Base-by-base conservation (phyloP, 2,888 invertebrate genomes). In the Eilema caniola region DNA sequence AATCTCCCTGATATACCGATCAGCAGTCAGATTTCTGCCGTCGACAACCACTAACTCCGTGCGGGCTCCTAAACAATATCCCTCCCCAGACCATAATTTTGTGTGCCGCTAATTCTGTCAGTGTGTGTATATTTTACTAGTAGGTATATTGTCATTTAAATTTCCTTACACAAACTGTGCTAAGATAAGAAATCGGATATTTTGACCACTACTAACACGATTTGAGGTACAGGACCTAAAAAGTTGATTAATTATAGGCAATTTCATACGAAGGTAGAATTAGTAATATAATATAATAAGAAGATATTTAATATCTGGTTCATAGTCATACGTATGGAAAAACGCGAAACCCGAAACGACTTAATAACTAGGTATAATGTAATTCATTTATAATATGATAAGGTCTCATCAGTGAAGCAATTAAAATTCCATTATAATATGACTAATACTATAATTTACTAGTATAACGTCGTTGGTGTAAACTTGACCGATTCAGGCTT, bases 351-450 rank as follows among this genome's bases (percentile, higher is more conserved):
- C 57, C 25, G 23, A 24, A 59, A 59, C 25, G 14, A 59, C 10
- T 53, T 53, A n/a, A 5, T n/a, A n/a, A 53, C 7, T 53, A 53
- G 20, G 3, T 53, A 53, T 53, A 53, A n/a, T 10, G 53, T 53
- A 41, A 53, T 53, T 53, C 53, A 53, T 53, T 59, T 16, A 16
- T 59, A 25, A 61, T 61, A 61, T 31, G 31, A 31, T 20, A 61
- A 1, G 61, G 7, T 61, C 33, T 33, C 28, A 61, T 33, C 28
- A 31, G 31, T 61, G 7, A n/a, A 61, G n/a, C n/a, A n/a, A 61
- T 61, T 61, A 61, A n/a, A 61, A 61, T 61, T 14, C 31, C 28
- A 61, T 33, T 61, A 59, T 59, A 64, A 47, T 63, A 63, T 24
- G 33, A n/a, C 16, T 63, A 56, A 56, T 56, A 56, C 7, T 56